phyloP scores from a whole-genome alignment of 2,797 vertebrate genomes.

The Florisuga fusca region DNA sequence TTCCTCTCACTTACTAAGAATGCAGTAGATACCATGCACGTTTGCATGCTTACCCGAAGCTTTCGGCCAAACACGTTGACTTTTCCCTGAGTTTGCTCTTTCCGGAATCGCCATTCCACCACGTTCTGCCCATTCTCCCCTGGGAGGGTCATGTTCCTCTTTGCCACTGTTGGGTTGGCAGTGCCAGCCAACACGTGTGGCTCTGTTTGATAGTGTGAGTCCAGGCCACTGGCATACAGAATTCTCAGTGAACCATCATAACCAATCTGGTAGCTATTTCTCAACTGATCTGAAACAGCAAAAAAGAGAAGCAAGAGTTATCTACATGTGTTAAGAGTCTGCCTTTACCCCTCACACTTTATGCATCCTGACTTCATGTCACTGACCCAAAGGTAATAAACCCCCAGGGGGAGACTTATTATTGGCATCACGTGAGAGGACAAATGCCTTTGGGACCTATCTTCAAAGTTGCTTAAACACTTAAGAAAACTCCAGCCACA shows the following conservation, averaged over 20 bases:
- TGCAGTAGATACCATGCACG: fast-evolving
- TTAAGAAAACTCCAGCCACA: neutral
- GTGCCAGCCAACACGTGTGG: slow-evolving; percentile 95
- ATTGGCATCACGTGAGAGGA: neutral
- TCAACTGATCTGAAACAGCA: slow-evolving; percentile 88
- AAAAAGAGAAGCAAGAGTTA: neutral
- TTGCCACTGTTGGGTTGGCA: slow-evolving; percentile 93
- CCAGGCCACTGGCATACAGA: slow-evolving; percentile 95
- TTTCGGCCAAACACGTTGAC: slow-evolving; percentile 97
- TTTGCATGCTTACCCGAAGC: slow-evolving; percentile 85
- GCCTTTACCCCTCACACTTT: neutral
- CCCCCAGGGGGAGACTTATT: neutral
- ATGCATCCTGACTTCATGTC: neutral
- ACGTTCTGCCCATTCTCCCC: slow-evolving; percentile 95
- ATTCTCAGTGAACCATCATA: slow-evolving; percentile 94
- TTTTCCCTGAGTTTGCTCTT: slow-evolving; percentile 94
- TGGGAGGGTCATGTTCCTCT: slow-evolving; percentile 96
- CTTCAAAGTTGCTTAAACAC: neutral
- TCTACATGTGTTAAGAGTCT: neutral
- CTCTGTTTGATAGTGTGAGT: slow-evolving; percentile 96
- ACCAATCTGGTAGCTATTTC: slow-evolving; percentile 94
- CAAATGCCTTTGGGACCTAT: neutral
- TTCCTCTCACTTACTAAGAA: neutral
- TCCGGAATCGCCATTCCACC: slow-evolving; percentile 98
- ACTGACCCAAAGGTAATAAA: neutral